Conservation (phyloP, 1,140 invertebrate species). For the Argopecten irradians region DNA sequence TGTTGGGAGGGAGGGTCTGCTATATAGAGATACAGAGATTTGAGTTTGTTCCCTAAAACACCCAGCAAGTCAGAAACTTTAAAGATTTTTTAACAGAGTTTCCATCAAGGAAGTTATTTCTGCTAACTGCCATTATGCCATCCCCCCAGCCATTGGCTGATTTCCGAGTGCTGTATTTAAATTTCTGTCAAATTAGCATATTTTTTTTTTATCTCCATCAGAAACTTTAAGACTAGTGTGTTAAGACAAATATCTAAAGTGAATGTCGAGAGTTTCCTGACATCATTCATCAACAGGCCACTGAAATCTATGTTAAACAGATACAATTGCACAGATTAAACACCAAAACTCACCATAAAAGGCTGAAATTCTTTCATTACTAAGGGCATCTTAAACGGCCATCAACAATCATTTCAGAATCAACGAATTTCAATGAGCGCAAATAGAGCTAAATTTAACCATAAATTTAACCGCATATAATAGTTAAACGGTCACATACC, state of each 20-base stretch:
- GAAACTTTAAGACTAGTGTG: neutral
- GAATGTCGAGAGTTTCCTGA: neutral
- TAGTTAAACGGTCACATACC: no score
- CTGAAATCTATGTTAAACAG: neutral
- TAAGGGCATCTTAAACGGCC: neutral
- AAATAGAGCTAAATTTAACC: no score
- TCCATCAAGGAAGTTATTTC: neutral
- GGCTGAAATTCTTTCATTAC: neutral
- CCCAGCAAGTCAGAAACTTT: neutral
- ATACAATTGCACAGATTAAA: neutral
- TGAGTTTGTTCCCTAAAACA: neutral
- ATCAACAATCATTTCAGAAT: neutral
- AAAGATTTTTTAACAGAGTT: neutral
- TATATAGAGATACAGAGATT: neutral
- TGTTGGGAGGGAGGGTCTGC: neutral
- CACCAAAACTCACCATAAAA: neutral
- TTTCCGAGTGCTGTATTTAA: neutral
- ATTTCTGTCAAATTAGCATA: neutral
- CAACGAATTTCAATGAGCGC: no score
- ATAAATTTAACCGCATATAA: no score
- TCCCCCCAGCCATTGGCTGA: neutral
- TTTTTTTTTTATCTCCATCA: neutral
- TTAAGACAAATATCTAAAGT: neutral
- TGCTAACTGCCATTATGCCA: neutral
- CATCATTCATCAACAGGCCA: neutral